phyloP scores from a whole-genome alignment of 2,113 vertebrate species.

The Callocephalon fimbriatum region DNA sequence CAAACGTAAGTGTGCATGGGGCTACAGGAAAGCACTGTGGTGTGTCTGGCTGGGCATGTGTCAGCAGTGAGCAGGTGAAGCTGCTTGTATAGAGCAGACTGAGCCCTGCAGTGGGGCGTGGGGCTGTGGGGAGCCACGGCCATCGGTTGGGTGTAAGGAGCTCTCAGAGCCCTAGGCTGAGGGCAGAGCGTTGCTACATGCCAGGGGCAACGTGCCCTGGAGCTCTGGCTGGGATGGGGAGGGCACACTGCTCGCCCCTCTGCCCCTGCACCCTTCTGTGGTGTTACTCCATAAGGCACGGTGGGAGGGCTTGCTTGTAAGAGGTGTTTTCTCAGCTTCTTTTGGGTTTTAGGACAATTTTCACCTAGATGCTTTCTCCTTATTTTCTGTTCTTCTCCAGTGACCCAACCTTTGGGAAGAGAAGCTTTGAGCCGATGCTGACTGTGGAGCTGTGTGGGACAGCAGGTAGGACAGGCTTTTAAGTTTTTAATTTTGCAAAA shows the following conservation, averaged over 20 bases:
- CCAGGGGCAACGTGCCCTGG: background rate
- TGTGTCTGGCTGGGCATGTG: background rate
- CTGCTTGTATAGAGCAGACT: background rate
- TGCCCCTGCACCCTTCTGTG: rapidly evolving
- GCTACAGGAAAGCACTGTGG: background rate
- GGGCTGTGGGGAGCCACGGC: background rate
- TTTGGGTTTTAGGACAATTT: background rate
- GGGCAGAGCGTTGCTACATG: background rate
- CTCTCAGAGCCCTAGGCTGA: rapidly evolving
- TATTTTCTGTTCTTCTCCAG: conserved; percentile 42
- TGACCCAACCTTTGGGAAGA: conserved; percentile 79
- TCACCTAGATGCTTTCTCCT: background rate
- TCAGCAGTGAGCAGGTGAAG: background rate
- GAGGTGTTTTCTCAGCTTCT: background rate
- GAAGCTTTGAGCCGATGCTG: conserved; percentile 90
- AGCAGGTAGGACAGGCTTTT: conserved; percentile 84
- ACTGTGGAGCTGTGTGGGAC: conserved; percentile 95
- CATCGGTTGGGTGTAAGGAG: rapidly evolving
- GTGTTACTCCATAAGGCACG: background rate
- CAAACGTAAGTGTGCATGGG: conserved; percentile 76
- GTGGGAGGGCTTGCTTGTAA: background rate
- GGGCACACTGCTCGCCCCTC: background rate
- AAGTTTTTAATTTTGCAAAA: background rate
- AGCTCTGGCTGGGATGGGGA: background rate
- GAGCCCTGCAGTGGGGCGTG: background rate